phyloP scores from a whole-genome alignment of 2,888 invertebrate species.

The Sericinus montela region DNA sequence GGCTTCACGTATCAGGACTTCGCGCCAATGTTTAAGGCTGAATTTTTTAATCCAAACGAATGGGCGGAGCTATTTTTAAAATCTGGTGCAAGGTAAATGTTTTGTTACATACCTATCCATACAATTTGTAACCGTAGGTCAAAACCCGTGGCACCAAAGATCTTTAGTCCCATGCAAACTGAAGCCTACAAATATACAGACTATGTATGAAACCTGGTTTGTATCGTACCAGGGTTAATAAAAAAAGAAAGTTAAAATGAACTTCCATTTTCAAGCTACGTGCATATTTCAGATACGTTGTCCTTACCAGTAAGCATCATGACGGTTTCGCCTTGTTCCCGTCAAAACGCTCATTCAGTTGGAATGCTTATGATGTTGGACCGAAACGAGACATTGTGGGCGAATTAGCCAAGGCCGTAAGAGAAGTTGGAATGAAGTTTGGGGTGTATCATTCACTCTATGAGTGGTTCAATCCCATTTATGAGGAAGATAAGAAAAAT shows the following conservation, averaged over 20 bases:
- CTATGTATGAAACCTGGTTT: no score
- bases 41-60: constrained; percentile 89
- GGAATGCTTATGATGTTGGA: constrained; percentile 90
- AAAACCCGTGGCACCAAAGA: no score
- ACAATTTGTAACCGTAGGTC: no score
- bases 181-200: no score
- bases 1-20: constrained; percentile 95
- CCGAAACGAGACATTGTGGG: constrained; percentile 88
- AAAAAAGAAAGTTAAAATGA: no score
- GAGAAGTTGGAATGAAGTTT: constrained; percentile 82
- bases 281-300: constrained; percentile 81
- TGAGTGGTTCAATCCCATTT: constrained; percentile 94
- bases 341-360: constrained; percentile 88
- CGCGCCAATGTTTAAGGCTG: constrained; percentile 91
- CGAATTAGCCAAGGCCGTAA: constrained; percentile 85
- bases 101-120: no score
- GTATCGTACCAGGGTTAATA: no score
- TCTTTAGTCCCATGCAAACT: no score
- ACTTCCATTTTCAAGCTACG: no score
- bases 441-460: constrained; percentile 92
- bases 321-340: constrained; percentile 93
- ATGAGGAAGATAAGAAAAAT: constrained; percentile 82
- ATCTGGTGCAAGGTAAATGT: constrained; percentile 89
- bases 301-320: constrained; percentile 93
- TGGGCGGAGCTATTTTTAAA: constrained; percentile 91